phyloP scores from a whole-genome alignment of 2,113 vertebrate genomes.

The Elachura formosa region DNA sequence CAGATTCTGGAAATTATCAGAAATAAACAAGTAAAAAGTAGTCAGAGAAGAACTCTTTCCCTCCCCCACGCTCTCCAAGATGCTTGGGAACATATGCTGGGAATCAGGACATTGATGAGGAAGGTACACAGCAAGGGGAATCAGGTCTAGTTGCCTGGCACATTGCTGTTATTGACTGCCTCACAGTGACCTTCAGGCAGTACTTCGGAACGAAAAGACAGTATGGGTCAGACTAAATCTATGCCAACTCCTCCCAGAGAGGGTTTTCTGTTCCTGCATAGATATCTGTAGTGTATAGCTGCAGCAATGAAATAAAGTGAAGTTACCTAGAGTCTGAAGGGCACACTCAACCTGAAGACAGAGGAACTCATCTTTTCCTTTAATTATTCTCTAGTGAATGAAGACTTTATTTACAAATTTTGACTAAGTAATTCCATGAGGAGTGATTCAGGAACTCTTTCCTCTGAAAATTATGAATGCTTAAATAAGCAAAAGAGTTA shows the following conservation, averaged over 20 bases:
- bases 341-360: not conserved
- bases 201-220: not conserved
- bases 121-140: not conserved
- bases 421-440: not conserved
- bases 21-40: not conserved
- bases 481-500: not conserved
- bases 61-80: no score
- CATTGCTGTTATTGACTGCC: not conserved
- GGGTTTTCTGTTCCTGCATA: not conserved
- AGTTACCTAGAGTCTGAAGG: not conserved
- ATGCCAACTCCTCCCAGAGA: not conserved
- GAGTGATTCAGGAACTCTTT: not conserved
- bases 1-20: not conserved
- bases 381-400: not conserved
- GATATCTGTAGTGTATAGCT: not conserved
- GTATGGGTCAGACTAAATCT: not conserved
- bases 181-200: not conserved
- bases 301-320: not conserved
- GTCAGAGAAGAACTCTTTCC: not conserved
- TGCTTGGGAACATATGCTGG: not conserved
- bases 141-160: not conserved
- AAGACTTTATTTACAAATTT: not conserved
- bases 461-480: not conserved
- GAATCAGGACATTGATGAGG: not conserved
- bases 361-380: not conserved